Base-by-base conservation (phyloP, 2,797 vertebrate species). In the Telmatherina bonti region DNA sequence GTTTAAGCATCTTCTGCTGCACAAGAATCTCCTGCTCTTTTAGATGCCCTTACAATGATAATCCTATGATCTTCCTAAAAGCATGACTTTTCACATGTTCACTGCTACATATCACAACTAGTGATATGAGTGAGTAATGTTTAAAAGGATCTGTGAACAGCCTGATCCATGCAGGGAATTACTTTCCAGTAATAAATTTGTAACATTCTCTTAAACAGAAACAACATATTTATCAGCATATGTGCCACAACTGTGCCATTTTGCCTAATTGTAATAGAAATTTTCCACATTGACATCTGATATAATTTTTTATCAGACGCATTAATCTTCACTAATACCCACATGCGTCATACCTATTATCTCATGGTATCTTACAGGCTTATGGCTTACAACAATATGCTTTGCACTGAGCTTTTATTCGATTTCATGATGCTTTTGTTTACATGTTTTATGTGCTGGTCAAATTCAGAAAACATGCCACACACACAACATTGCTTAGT, bases 261-360 rank as follows among this genome's bases (percentile, higher is more conserved):
- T 61, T 67, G 60, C 67, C 68, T 53, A 3, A 3, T 70, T 63
- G 73, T 72, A 53, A 82, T 8, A 16, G 52, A 18, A 61, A 61
- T 62, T 72, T 81, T 82, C 45, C 16, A 70, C 62, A 29, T 77
- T 73, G 72, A 70, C 62, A 79, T 83, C 79, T 82, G 69, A 85
- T 71, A 74, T 88, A 29, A 52, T 13, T 41, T 13, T 41, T 73
- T 74, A 86, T 73, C 81, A 76, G 52, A 54, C 30, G 77, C 78
- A 64, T 76, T 86, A 79, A 88, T 91, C 86, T 84, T 58, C 52
- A 62, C 81, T 85, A 85, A 86, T 85, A 78, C 83, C 51, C 62
- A 1, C 65, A 85, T 79, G 65, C 60, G 18, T 75, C 72, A 73
- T 49, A 41, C 20, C 74, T 66, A 67, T 72, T 81, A 74, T 86